Conservation (phyloP, 2,797 vertebrate genomes). For the Oreonectes daqikongensis region DNA sequence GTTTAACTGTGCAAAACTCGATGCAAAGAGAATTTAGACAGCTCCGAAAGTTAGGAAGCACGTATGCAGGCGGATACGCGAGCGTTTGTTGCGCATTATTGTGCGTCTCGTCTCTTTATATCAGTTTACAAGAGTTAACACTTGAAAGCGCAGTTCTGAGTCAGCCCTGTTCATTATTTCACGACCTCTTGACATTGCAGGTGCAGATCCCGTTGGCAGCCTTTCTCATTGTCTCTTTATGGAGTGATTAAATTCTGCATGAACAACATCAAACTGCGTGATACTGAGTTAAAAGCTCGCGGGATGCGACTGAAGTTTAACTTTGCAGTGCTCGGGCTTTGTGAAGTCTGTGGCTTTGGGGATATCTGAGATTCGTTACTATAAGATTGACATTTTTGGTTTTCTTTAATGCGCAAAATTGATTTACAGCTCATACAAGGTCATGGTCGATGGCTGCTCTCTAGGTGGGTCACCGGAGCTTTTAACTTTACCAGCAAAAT, state of each 20-base stretch:
- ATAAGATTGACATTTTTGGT: background rate
- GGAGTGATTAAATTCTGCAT: conserved; percentile 44
- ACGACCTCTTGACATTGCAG: conserved; percentile 90
- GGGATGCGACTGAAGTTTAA: background rate
- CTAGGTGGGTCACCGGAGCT: conserved; percentile 65
- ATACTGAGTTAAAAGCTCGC: conserved; percentile 43
- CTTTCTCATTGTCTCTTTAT: conserved; percentile 50
- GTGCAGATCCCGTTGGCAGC: conserved; percentile 84
- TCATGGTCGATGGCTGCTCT: conserved; percentile 79
- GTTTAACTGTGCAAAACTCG: conserved; percentile 68
- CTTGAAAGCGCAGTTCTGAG: conserved; percentile 86
- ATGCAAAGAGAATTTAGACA: conserved; percentile 57
- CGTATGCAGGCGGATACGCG: conserved; percentile 49
- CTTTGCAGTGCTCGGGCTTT: background rate
- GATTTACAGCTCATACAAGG: conserved; percentile 77
- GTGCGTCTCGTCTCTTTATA: conserved; percentile 61
- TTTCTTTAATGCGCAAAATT: conserved; percentile 7
- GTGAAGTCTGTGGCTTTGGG: background rate
- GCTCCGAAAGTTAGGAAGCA: conserved; percentile 50
- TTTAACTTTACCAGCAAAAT: too few species aligned
- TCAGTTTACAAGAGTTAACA: conserved; percentile 83
- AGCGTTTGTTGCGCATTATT: conserved; percentile 38
- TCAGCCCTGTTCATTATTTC: conserved; percentile 94
- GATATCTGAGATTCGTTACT: background rate
- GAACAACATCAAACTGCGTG: conserved; percentile 48